A percentile compares a stretch with the other conserved stretches of the same genome.
Conservation (phyloP, 2,113 vertebrate genomes). For the Apodemus speciosus region DNA sequence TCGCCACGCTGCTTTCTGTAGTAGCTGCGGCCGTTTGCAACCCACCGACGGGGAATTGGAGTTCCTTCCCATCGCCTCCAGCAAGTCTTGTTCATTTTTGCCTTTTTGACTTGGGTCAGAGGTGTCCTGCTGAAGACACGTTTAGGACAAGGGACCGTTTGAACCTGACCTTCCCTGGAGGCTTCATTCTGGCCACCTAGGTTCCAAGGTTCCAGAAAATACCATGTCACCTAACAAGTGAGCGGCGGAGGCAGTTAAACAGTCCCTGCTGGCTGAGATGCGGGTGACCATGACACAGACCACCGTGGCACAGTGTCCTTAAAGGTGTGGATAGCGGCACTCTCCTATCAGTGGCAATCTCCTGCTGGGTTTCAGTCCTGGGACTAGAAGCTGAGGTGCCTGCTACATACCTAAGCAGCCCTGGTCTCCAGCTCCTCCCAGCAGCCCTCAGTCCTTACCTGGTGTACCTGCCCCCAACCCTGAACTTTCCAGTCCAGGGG, state of each 20-base stretch:
- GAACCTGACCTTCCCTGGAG: not conserved
- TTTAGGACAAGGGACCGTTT: not conserved
- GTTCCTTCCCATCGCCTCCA: too few species aligned
- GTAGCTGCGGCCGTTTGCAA: not conserved
- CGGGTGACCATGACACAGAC: not conserved
- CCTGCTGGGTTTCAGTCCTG: too few species aligned
- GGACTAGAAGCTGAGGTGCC: too few species aligned
- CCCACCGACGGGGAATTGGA: not conserved
- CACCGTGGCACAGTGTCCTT: too few species aligned
- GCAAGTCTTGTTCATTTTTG: too few species aligned
- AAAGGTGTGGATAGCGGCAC: not conserved
- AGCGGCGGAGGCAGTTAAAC: not conserved
- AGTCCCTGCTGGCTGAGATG: not conserved
- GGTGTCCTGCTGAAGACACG: not conserved
- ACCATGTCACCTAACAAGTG: not conserved
- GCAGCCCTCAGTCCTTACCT: too few species aligned
- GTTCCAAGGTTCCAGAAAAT: not conserved
- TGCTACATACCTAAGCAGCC: too few species aligned
- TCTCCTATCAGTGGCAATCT: too few species aligned
- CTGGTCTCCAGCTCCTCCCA: too few species aligned
- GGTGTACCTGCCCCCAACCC: too few species aligned
- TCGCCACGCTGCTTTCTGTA: not conserved
- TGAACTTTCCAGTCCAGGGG: too few species aligned
- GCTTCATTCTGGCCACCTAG: too few species aligned
- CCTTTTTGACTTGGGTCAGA: not conserved